Conservation (phyloP, 2,888 invertebrate species). For the Hypolimnas misippus region DNA sequence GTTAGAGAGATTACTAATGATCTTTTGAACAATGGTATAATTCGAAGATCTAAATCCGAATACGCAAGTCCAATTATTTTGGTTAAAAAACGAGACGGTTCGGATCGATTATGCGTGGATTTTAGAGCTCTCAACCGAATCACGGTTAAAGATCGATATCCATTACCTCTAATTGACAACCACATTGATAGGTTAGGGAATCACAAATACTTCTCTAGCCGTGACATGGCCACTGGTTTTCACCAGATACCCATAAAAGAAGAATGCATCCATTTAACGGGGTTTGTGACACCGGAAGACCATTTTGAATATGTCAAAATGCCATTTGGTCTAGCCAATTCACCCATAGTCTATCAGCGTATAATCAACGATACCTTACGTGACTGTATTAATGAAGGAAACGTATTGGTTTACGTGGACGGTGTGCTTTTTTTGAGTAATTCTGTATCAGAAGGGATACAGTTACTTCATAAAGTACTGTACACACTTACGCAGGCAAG, state of each 20-base stretch:
- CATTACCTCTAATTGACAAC: conserved; percentile 33
- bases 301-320: too few relatives aligned
- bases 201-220: background rate
- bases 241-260: conserved; percentile 34
- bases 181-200: background rate
- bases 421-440: conserved; percentile 30
- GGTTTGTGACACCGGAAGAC: too few relatives aligned
- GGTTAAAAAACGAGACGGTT: conserved; percentile 2
- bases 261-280: conserved; percentile 20
- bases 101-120: conserved; percentile 38
- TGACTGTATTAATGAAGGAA: conserved; percentile 22
- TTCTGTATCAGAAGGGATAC: conserved; percentile 15
- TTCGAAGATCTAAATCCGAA: conserved; percentile 2
- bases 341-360: too few relatives aligned
- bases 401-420: conserved; percentile 35
- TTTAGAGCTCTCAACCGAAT: conserved; percentile 45
- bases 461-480: conserved; percentile 19
- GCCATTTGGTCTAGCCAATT: too few relatives aligned
- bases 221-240: too few relatives aligned
- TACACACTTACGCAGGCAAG: conserved; percentile 37
- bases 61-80: conserved; percentile 9
- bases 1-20: conserved; percentile 8
- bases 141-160: conserved; percentile 29
- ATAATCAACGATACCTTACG: conserved; percentile 25
- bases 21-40: conserved; percentile 15